Evolutionary conservation across 92 coral and sea anemone genomes (phyloP), one percentile per base, ranked within the genome.

Genomic region (Heteractis magnifica): DNA sequence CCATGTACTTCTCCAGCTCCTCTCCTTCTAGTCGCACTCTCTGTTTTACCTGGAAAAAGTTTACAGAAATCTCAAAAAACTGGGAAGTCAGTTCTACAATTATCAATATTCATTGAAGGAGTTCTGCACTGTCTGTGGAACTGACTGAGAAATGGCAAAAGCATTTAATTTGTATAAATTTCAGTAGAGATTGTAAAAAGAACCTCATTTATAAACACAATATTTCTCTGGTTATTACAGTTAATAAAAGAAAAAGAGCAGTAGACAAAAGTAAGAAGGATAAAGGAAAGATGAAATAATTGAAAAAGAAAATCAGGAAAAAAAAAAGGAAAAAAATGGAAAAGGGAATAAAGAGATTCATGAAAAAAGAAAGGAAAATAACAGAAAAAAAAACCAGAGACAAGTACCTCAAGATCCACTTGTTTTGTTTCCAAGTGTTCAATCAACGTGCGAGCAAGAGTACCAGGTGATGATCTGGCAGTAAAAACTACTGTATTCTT

Each of bases 401-500:
- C 16, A 13, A 71, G 18, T 88, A 96, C 99, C 95, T 96, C 99
- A 34, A 96, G 75, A 65, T 96, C 99, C 14, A 94, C 89, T 73
- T 91, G 90, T 75, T 88, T 89, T 79, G 90, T 94, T 6, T 87
- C 86, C 48, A 91, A 86, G 90, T 94, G 87, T 53, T 96, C 99
- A 81, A 96, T 94, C 86, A 96, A 86, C 53, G 89, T 83, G 20
- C 99, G 93, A 44, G 95, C 94, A 10, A 94, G 82, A 4, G 99
- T 90, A 8, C 98, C 99, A 44, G 99, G 99, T 8, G 98, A 91
- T 0, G 99, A 88, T 58, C 99, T 86, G 19, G 91, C 88, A 56
- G 99, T 94, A 79, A 96, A 94, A 15, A 96, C 89, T 5, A 96
- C 84, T 0, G 94, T 96, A 51, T 96, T 96, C 87, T 86, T 92